Percentiles rank a stretch among this genome's conserved stretches.
These are phyloP conservation scores for Pseudomyrmex cubaensis DNA, from an alignment of 1,140 invertebrate genomes.

Conservation along the genomic window DNA sequence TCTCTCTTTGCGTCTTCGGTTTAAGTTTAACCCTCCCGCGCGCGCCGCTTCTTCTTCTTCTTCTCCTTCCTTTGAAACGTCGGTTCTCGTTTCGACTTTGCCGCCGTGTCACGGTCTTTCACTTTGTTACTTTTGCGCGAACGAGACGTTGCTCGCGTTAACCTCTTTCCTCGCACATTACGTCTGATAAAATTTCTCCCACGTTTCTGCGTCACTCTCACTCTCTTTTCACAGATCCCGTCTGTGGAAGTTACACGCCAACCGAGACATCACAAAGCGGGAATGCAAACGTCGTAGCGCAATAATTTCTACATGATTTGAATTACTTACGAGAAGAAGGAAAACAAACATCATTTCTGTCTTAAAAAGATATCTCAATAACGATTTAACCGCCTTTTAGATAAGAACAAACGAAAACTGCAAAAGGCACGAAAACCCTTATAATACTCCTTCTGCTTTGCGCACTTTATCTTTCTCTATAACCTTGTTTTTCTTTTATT, in stretches of 20 bases:
- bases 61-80: conserved; percentile 51
- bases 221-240: neutral
- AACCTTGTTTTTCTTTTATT: conserved; percentile 46
- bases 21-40: conserved; percentile 65
- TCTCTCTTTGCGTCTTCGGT: conserved; percentile 48
- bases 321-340: neutral
- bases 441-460: conserved; percentile 34
- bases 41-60: conserved; percentile 43
- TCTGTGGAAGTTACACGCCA: neutral
- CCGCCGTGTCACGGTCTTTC: conserved; percentile 42
- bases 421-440: conserved; percentile 20
- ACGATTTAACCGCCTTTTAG: neutral
- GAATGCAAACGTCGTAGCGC: neutral
- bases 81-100: conserved; percentile 63
- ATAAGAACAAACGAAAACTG: conserved; percentile 29
- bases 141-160: conserved; percentile 29
- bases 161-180: conserved; percentile 35
- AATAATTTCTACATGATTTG: neutral
- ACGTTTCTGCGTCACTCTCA: conserved; percentile 29
- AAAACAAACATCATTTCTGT: conserved; percentile 3
- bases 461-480: conserved; percentile 49
- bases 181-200: conserved; percentile 52
- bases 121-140: conserved; percentile 66
- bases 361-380: conserved; percentile 3
- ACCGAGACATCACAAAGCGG: neutral